Base-by-base conservation (phyloP, 2,113 vertebrate species). In the Pao palembangensis region DNA sequence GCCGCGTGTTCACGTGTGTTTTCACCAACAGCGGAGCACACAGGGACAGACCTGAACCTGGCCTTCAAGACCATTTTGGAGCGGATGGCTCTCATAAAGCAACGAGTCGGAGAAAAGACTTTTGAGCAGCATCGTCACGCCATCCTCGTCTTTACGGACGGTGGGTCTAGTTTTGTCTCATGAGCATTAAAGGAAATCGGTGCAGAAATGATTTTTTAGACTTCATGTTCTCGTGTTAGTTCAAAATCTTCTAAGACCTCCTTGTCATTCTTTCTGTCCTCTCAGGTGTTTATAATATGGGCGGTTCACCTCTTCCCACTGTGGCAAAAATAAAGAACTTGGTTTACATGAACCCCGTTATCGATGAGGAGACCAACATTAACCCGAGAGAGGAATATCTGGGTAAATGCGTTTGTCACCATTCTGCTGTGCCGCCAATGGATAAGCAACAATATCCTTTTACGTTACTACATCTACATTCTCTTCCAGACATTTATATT, bases 81-180 rank as follows among this genome's bases (percentile, higher is more conserved):
- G 0, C 42, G 11, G 50, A 89, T 91, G 63, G 11, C 17, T 16
- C 0, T 84, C 0, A 78, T 91, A 68, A 78, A 81, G 47, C 0
- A 0, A 13, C 61, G 0, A 20, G 44, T 20, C 34, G 15, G 28
- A 52, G 6, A 16, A 0, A 1, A 50, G 0, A 0, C 0, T 0
- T 92, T 91, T 63, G 42, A 65, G 17, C 51, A 87, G 7, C 83
- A 83, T 52, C 81, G 62, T 3, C 88, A 92, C 2, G 83, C 81
- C 20, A 0, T 92, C 23, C 85, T 92, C 18, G 1, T 90, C 62
- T 91, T 92, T 58, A 87, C 89, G 50, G 90, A 92, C n/a, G 91
- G 91, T 92, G 89, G 75, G 46, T 52, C 56, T 5, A 65, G 1
- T 23, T 13, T 49, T 13, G 3, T 28, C 15, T 1, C 14, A 23